phyloP scores from a whole-genome alignment of 1,140 invertebrate genomes.

The Drosophila parvula region DNA sequence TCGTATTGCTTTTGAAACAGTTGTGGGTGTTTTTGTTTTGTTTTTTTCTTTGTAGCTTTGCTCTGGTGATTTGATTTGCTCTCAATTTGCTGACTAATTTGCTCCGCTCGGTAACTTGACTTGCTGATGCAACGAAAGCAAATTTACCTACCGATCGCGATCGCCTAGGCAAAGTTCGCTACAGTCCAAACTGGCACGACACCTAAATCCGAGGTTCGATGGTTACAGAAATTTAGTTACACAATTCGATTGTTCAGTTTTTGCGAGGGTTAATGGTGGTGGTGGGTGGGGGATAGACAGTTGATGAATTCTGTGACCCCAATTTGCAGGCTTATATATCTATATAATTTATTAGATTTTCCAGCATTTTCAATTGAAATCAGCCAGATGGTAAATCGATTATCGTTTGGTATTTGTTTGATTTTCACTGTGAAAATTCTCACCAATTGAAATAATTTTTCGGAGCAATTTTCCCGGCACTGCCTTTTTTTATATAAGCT shows the following conservation, averaged over 20 bases:
- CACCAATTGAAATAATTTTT: background rate
- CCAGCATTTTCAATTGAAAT: background rate
- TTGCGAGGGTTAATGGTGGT: slow-evolving; percentile 5
- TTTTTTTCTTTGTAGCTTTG: slow-evolving; percentile 35
- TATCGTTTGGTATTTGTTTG: background rate
- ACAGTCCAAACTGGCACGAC: slow-evolving; percentile 73
- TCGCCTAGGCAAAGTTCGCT: slow-evolving; percentile 67
- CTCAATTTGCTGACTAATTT: slow-evolving; percentile 64
- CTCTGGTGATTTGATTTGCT: slow-evolving; percentile 53
- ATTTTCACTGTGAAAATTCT: background rate
- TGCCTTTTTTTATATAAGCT: background rate
- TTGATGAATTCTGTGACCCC: slow-evolving; percentile 22
- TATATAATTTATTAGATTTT: slow-evolving; percentile 6
- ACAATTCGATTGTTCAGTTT: slow-evolving; percentile 26
- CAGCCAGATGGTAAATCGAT: background rate
- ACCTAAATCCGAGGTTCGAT: slow-evolving; percentile 73
- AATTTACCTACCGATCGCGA: slow-evolving; percentile 78
- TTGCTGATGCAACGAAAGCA: slow-evolving; percentile 49
- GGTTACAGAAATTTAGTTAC: slow-evolving; percentile 52
- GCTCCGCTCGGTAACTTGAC: slow-evolving; percentile 50
- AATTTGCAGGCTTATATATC: slow-evolving; percentile 7
- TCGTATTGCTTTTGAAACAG: slow-evolving; percentile 30
- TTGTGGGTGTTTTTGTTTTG: slow-evolving; percentile 1
- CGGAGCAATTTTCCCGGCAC: background rate
- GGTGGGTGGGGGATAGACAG: background rate